Conservation (phyloP, 2,888 invertebrate genomes). For the Eretmocerus hayati region DNA sequence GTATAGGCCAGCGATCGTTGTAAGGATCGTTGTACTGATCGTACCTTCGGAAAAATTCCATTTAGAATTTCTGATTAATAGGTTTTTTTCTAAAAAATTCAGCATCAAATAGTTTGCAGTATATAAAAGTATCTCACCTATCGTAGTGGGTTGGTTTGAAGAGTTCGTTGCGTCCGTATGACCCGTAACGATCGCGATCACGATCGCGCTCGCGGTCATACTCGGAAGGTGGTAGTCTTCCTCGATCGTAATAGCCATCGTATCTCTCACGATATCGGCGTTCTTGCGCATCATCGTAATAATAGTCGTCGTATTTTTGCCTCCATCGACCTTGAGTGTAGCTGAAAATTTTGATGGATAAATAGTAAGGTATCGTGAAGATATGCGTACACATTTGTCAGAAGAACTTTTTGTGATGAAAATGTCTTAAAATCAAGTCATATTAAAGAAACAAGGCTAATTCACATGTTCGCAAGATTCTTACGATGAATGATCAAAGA, state of each 20-base stretch:
- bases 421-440: too few relatives aligned
- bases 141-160: constrained; percentile 28
- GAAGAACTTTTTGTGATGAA: too few relatives aligned
- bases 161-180: constrained; percentile 31
- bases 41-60: constrained; percentile 23
- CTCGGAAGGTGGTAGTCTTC: constrained; percentile 28
- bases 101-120: neutral
- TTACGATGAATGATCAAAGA: too few relatives aligned
- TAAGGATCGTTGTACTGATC: constrained; percentile 31
- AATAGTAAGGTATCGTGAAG: too few relatives aligned
- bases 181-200: constrained; percentile 35
- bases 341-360: too few relatives aligned
- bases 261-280: constrained; percentile 33
- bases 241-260: constrained; percentile 32
- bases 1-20: constrained; percentile 16
- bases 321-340: constrained; percentile 28
- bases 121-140: constrained; percentile 24
- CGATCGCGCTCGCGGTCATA: too few relatives aligned
- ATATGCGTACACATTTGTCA: too few relatives aligned
- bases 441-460: too few relatives aligned
- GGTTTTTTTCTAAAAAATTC: neutral
- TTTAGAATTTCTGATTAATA: neutral
- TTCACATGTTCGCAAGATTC: too few relatives aligned
- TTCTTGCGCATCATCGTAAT: constrained; percentile 34
- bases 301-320: constrained; percentile 30